Evolutionary conservation across 2,797 vertebrate species (phyloP), one percentile per base, ranked within the genome.

Genomic region (Moxostoma hubbsi): DNA sequence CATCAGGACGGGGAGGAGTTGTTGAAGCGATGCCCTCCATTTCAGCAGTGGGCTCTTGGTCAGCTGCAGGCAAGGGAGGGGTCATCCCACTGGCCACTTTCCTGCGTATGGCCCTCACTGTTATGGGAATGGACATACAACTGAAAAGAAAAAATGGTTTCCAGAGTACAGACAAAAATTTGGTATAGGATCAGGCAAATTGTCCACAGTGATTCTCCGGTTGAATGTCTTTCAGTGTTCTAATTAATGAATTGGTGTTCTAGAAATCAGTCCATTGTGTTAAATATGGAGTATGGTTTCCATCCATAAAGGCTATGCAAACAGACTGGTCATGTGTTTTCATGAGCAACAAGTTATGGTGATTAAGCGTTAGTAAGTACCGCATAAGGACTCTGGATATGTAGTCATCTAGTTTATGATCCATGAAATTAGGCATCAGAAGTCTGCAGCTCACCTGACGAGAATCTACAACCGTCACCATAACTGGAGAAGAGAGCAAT

Each of bases 91-190:
- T 73, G 36, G 82, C 47, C 2, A 91, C 82, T 0, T 88, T 94
- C 84, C 73, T 86, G 80, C 86, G 88, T 61, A 97, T 81, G 1
- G 90, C 86, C 85, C 87, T 93, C 91, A 96, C 90, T 65, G 93
- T 92, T 79, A 92, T 82, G 12, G 96, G 95, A n/a, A 97, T 75
- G 55, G 95, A 97, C 93, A 95, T 90, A 80, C 88, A 95, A 18
- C 96, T 96, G 82, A 45, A 62, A 71, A 81, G 24, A 55, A 5
- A 43, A 36, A 69, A 0, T 5, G 5, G 65, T 15, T 61, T 53
- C 59, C 16, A 75, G n/a, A 53, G 7, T 7, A 7, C 45, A 67
- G 24, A 16, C 36, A 46, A 15, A 11, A 12, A 18, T 45, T 24
- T 6, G 1, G 49, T 50, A 3, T 9, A 50, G 70, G 46, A 36